A percentile compares a stretch with the other conserved stretches of the same genome.
These are phyloP conservation scores for Meteorus colon DNA, from an alignment of 2,888 invertebrate species.

Conservation along the genomic window DNA sequence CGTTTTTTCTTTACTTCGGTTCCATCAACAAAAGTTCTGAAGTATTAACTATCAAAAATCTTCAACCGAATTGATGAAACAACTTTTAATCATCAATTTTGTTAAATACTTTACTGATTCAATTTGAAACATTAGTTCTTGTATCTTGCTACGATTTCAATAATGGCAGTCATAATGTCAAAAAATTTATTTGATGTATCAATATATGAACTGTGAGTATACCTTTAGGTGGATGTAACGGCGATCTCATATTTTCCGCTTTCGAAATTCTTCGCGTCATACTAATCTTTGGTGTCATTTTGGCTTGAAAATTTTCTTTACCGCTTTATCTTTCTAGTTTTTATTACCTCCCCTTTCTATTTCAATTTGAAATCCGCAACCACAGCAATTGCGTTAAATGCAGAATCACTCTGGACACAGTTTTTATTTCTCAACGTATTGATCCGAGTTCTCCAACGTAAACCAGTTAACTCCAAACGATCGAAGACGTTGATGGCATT, in stretches of 20 bases:
- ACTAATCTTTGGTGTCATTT: conserved; percentile 56
- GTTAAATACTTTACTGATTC: too few species aligned
- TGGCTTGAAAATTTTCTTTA: conserved; percentile 12
- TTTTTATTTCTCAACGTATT: conserved; percentile 9
- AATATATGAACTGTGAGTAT: conserved; percentile 20
- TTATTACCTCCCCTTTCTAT: not conserved
- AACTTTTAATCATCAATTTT: too few species aligned
- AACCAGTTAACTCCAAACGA: conserved; percentile 55
- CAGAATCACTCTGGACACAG: not conserved
- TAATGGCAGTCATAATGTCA: too few species aligned
- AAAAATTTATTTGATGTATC: not conserved
- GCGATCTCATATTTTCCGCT: conserved; percentile 65
- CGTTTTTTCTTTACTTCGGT: not conserved
- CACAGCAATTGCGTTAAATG: not conserved
- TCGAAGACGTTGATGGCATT: conserved; percentile 53
- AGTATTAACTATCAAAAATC: not conserved
- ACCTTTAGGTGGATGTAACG: conserved; percentile 64
- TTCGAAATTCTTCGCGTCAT: conserved; percentile 62
- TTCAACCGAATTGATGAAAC: not conserved
- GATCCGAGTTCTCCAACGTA: conserved; percentile 41
- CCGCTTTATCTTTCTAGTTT: not conserved
- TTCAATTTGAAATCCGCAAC: not conserved
- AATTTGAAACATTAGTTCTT: too few species aligned
- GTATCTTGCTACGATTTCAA: too few species aligned
- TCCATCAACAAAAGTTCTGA: not conserved